These are phyloP conservation scores for Zaprionus camerounensis DNA, from an alignment of 1,140 invertebrate genomes.

Conservation along the genomic window DNA sequence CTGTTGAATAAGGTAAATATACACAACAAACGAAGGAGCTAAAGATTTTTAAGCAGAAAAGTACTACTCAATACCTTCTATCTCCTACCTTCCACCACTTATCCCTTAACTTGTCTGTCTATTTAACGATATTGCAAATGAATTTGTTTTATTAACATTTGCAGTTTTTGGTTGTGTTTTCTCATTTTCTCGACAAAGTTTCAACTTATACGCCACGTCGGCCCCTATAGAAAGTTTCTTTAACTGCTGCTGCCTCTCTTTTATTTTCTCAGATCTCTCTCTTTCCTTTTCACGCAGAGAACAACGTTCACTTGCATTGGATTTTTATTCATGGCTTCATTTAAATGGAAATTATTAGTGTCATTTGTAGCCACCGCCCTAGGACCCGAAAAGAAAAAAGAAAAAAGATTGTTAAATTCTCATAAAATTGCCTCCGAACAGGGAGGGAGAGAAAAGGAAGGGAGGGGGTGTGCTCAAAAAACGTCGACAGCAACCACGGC, in stretches of 20 bases:
- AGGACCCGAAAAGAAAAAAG: not conserved
- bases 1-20: not conserved
- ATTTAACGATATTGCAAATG: not conserved
- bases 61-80: not conserved
- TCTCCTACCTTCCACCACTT: not conserved
- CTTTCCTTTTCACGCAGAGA: not conserved
- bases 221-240: constrained; percentile 44
- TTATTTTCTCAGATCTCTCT: not conserved
- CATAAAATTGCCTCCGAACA: constrained; percentile 65
- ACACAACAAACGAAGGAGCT: not conserved
- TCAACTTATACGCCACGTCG: not conserved
- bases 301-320: constrained; percentile 59
- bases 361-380: constrained; percentile 65
- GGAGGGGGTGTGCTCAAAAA: constrained; percentile 7
- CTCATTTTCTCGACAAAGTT: constrained; percentile 1
- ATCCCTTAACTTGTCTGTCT: not conserved
- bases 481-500: constrained; percentile 56
- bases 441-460: not conserved
- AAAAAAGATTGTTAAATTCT: constrained; percentile 59
- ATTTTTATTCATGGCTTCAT: constrained; percentile 75
- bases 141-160: constrained; percentile 4
- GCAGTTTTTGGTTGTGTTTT: not conserved
- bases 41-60: too few species aligned
- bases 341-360: constrained; percentile 82
- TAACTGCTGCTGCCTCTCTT: not conserved